Percentiles rank a stretch among this genome's conserved stretches.
Evolutionary conservation across 2,797 vertebrate genomes (phyloP).

Genomic region (Cryptoprocta ferox): DNA sequence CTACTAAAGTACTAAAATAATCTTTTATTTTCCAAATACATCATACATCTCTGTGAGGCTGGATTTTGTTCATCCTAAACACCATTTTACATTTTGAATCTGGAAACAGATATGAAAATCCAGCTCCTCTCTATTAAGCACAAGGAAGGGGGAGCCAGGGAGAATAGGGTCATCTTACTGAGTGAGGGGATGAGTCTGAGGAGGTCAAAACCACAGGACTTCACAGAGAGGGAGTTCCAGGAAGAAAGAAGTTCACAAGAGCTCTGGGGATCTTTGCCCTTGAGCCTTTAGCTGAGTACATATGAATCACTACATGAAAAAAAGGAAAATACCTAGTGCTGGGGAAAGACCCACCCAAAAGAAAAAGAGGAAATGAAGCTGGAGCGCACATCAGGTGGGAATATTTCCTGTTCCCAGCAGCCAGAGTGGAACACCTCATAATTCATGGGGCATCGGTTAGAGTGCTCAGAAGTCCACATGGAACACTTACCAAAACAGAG

Average conservation of each 20-base stretch:
- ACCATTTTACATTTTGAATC: background rate
- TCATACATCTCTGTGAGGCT: background rate
- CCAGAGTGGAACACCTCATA: constrained; percentile 48
- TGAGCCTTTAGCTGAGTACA: background rate
- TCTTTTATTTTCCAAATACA: constrained; percentile 3
- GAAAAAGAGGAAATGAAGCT: constrained; percentile 40
- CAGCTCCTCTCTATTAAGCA: background rate
- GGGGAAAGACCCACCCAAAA: background rate
- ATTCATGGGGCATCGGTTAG: background rate
- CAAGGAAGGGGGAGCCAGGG: background rate
- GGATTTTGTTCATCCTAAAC: background rate
- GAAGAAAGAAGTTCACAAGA: background rate
- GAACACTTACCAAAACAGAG: constrained; percentile 3
- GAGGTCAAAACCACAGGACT: background rate
- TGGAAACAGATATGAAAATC: background rate
- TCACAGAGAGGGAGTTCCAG: background rate
- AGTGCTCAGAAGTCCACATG: background rate
- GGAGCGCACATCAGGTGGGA: background rate
- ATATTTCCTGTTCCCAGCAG: background rate
- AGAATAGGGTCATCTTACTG: background rate
- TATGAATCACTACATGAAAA: background rate
- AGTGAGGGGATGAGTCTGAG: background rate
- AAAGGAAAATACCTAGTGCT: background rate
- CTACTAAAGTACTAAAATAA: constrained; percentile 33
- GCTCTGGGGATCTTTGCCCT: background rate